Conservation (phyloP, 2,113 vertebrate genomes). For the Dissostichus mawsoni region DNA sequence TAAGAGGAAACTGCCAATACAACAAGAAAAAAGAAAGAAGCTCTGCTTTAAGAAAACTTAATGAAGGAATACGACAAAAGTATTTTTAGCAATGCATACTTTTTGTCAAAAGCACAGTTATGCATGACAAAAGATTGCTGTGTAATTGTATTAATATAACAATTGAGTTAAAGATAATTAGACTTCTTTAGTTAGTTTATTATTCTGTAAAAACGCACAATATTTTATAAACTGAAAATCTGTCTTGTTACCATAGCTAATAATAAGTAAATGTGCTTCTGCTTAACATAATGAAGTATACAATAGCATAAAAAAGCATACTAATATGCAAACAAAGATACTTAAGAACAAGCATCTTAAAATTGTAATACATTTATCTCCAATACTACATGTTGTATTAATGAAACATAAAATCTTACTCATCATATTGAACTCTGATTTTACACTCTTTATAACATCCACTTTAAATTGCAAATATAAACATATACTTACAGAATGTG, state of each 20-base stretch:
- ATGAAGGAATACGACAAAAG: background rate
- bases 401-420: background rate
- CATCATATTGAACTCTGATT: background rate
- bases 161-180: background rate
- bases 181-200: background rate
- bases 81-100: background rate
- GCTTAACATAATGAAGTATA: no score
- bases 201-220: background rate
- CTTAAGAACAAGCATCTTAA: background rate
- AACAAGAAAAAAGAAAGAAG: background rate
- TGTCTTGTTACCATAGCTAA: background rate
- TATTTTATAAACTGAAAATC: background rate
- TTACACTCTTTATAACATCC: background rate
- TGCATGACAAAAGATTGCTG: background rate
- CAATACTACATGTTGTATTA: no score
- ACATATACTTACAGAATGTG: conserved; percentile 69
- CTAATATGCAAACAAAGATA: no score
- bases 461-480: conserved; percentile 23
- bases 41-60: background rate
- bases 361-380: background rate
- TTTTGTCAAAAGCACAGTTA: no score
- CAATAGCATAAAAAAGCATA: no score
- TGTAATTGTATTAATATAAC: background rate
- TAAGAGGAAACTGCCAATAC: background rate
- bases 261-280: background rate